Evolutionary conservation across 2,888 invertebrate species (phyloP), one percentile per base, ranked within the genome.

Genomic region (Ashinkailepas kermadecensis): DNA sequence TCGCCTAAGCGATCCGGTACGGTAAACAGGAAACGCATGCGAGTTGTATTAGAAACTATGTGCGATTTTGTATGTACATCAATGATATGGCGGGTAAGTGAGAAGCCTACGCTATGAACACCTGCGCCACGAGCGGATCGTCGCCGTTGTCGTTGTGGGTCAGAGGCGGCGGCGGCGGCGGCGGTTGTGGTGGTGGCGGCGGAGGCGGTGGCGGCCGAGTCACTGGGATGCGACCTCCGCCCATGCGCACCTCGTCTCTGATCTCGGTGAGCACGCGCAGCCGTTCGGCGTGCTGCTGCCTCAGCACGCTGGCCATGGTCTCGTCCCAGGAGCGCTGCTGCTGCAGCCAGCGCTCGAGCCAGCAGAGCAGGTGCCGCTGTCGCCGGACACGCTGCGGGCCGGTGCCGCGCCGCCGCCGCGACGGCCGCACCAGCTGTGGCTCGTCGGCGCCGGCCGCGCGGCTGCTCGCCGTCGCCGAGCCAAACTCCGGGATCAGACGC

Each of bases 241-340:
- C 74, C 13, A 21, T 9, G 54, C 79, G 79, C 79, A 79, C 23
- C 79, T 79, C 79, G 23, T 57, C 79, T 9, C n/a, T 58, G 12
- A 79, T 58, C 58, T 58, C 58, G 15, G 21, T 11, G 23, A 79
- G n/a, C 58, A 58, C 58, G 79, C 79, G 79, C 79, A 58, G n/a
- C 15, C 79, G 57, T 58, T 79, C 79, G 13, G 57, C 23, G 58
- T 79, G 79, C 79, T 79, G 79, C 0, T 54, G 7, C 18, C 25
- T 23, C 57, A 79, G 6, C 57, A 18, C 79, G 8, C 23, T 18
- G 25, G n/a, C 15, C 79, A 79, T 15, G 23, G n/a, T 13, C 58
- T 57, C 79, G 79, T 79, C 79, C 79, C 79, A 79, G 58, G 58
- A 58, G 25, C 79, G 79, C 79, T 79, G 79, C 79, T 79, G 58